Percentiles rank a stretch among this genome's conserved stretches.
Conservation (phyloP, 2,113 vertebrate genomes). For the Grammomys dolichurus region DNA sequence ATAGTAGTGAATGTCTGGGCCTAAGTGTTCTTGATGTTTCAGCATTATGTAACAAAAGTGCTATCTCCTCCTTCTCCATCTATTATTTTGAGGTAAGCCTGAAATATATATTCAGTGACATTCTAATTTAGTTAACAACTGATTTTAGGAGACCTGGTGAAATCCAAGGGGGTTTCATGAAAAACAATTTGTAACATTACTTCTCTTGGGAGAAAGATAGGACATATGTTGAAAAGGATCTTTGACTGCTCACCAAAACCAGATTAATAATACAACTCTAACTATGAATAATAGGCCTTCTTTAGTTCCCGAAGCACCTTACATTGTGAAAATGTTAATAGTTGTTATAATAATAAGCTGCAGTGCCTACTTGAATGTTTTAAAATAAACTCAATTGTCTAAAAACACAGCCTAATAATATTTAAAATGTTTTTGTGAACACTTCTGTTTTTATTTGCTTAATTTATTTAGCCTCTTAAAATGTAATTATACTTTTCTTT, state of each 20-base stretch:
- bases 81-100: neutral
- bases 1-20: neutral
- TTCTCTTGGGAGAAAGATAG: neutral
- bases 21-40: neutral
- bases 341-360: neutral
- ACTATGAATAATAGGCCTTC: neutral
- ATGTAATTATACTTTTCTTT: slow-evolving; percentile 9
- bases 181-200: neutral
- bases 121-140: neutral
- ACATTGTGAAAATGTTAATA: neutral
- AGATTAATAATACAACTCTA: slow-evolving; percentile 1
- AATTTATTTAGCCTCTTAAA: slow-evolving; percentile 36
- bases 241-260: neutral
- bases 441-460: neutral
- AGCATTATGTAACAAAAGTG: neutral
- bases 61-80: neutral
- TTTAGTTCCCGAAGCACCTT: neutral
- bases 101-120: neutral
- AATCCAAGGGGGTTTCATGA: neutral
- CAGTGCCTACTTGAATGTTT: neutral
- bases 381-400: neutral
- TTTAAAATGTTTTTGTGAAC: neutral
- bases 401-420: neutral
- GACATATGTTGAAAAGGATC: neutral
- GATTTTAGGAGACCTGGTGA: neutral